Conservation (phyloP, 2,113 vertebrate species). For the Caranx ignobilis region DNA sequence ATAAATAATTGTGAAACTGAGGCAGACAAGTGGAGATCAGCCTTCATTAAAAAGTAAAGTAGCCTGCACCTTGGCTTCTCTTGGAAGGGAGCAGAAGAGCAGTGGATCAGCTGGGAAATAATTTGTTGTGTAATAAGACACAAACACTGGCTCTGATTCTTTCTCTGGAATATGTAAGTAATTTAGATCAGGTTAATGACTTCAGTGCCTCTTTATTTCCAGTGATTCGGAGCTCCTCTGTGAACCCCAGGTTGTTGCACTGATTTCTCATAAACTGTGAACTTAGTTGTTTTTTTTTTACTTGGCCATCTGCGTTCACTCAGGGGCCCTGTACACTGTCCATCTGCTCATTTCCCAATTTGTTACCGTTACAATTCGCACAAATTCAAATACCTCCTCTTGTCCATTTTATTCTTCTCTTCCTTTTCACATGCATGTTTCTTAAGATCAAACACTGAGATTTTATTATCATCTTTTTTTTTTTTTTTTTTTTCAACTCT, state of each 20-base stretch:
- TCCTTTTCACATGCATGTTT: background rate
- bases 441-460: background rate
- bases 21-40: background rate
- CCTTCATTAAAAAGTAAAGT: too few species aligned
- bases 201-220: background rate
- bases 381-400: background rate
- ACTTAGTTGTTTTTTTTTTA: too few species aligned
- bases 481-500: background rate
- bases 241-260: background rate
- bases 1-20: background rate
- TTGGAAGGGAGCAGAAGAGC: too few species aligned
- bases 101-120: too few species aligned
- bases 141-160: too few species aligned
- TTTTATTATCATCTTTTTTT: too few species aligned
- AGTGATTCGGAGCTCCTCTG: too few species aligned
- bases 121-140: too few species aligned
- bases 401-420: background rate
- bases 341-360: background rate
- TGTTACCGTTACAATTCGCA: background rate
- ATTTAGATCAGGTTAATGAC: background rate
- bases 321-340: background rate
- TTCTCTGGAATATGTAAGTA: too few species aligned
- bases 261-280: background rate
- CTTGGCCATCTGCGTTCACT: too few species aligned
- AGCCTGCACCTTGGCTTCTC: too few species aligned